phyloP scores from a whole-genome alignment of 2,797 vertebrate genomes.

The Oryzias sinensis region DNA sequence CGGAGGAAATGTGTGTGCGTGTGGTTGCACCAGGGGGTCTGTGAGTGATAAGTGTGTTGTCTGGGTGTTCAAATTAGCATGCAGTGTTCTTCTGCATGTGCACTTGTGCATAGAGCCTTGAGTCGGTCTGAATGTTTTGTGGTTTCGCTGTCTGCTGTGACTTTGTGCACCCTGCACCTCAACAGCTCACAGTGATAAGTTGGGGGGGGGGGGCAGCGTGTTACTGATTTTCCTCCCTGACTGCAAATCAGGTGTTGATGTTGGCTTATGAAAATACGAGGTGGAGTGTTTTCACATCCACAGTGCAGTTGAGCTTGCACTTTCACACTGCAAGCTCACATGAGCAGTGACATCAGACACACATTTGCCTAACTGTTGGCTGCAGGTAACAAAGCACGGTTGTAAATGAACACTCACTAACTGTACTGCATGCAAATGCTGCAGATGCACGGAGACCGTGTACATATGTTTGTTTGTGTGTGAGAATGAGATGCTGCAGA shows the following conservation, averaged over 20 bases:
- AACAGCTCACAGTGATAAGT: constrained; percentile 21
- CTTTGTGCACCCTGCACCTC: constrained; percentile 18
- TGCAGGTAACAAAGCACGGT: constrained; percentile 54
- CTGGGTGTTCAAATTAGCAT: constrained; percentile 14
- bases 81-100: constrained; percentile 31
- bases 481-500: constrained; percentile 15
- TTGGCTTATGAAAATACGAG: neutral
- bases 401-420: constrained; percentile 44
- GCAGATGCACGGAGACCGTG: constrained; percentile 16
- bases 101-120: constrained; percentile 31
- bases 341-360: constrained; percentile 22
- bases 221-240: constrained; percentile 6
- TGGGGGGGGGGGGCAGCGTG: constrained; percentile 3
- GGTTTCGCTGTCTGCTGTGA: constrained; percentile 47
- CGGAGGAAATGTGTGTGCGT: constrained; percentile 68
- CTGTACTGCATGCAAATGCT: constrained; percentile 58
- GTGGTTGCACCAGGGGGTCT: constrained; percentile 54
- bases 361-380: constrained; percentile 62
- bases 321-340: constrained; percentile 51
- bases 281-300: constrained; percentile 4
- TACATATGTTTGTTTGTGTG: constrained; percentile 18
- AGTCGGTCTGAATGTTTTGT: constrained; percentile 30
- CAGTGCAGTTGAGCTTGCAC: constrained; percentile 12
- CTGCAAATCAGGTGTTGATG: neutral
- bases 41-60: constrained; percentile 23